Conservation (phyloP, 2,888 invertebrate species). For the Diogma glabrata region DNA sequence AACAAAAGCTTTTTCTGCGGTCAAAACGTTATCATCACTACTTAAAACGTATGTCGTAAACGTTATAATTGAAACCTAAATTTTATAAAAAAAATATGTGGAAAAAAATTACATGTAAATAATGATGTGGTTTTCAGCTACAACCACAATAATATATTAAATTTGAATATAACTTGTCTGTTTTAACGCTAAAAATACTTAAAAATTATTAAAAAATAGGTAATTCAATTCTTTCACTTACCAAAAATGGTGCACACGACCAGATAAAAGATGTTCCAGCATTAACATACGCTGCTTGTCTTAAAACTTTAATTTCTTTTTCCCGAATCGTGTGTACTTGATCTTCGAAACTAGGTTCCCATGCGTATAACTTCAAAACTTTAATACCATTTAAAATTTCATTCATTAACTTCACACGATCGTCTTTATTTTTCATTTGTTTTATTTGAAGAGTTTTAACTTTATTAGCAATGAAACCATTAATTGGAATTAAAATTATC, state of each 20-base stretch:
- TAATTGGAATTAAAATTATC: constrained; percentile 84
- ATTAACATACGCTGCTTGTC: constrained; percentile 78
- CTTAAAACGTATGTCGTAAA: constrained; percentile 70
- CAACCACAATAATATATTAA: too few relatives aligned
- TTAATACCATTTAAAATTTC: constrained; percentile 89
- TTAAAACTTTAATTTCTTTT: constrained; percentile 79
- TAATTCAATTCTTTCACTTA: constrained; percentile 38
- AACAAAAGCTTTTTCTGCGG: constrained; percentile 74
- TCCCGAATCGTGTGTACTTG: constrained; percentile 78
- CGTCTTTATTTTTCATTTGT: constrained; percentile 91
- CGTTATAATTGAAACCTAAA: constrained; percentile 66
- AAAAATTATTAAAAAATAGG: constrained; percentile 5
- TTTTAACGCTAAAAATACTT: too few relatives aligned
- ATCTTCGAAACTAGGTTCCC: constrained; percentile 87
- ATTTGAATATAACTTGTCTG: too few relatives aligned
- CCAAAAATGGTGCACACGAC: constrained; percentile 92
- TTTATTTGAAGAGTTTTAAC: constrained; percentile 68
- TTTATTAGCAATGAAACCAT: constrained; percentile 71
- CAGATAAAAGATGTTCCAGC: constrained; percentile 85
- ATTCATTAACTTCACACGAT: constrained; percentile 85
- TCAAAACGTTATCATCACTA: constrained; percentile 57
- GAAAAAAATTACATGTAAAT: too few relatives aligned
- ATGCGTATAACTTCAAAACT: constrained; percentile 86
- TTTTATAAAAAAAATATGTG: neutral
- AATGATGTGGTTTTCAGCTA: too few relatives aligned